Evolutionary conservation across 2,888 invertebrate species (phyloP).

Genomic region (Yponomeuta malinellus): DNA sequence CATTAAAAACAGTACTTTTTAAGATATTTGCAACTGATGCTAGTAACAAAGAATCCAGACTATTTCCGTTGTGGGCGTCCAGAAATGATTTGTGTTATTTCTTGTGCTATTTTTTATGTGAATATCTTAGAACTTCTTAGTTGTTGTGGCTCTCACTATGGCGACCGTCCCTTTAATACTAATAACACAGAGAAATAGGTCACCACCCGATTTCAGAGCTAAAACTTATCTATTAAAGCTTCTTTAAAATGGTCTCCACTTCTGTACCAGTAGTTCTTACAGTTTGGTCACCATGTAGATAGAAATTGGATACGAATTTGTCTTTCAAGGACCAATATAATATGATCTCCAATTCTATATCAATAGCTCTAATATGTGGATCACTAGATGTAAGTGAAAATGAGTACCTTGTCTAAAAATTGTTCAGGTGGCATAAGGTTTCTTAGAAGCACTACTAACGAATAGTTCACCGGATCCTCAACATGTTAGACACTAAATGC

Average conservation of each 20-base stretch:
- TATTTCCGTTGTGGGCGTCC: neutral
- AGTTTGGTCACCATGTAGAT: no score
- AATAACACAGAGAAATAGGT: neutral
- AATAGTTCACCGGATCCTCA: neutral
- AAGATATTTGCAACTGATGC: neutral
- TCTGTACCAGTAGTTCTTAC: no score
- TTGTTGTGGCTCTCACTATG: neutral
- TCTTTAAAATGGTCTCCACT: no score
- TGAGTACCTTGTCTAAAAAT: neutral
- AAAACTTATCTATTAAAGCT: no score
- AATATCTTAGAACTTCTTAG: neutral
- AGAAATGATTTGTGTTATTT: neutral
- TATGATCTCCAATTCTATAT: neutral
- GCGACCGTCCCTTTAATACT: neutral
- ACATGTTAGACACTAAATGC: neutral
- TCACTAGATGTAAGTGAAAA: neutral
- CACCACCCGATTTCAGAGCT: neutral
- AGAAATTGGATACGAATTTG: neutral
- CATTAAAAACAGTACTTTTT: no score
- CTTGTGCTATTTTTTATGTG: neutral
- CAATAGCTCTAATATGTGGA: neutral
- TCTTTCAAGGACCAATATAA: neutral
- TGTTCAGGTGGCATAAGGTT: neutral
- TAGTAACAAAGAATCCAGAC: neutral
- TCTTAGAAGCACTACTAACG: neutral